These are phyloP conservation scores for Morone saxatilis DNA, from an alignment of 2,113 vertebrate species.

Conservation along the genomic window DNA sequence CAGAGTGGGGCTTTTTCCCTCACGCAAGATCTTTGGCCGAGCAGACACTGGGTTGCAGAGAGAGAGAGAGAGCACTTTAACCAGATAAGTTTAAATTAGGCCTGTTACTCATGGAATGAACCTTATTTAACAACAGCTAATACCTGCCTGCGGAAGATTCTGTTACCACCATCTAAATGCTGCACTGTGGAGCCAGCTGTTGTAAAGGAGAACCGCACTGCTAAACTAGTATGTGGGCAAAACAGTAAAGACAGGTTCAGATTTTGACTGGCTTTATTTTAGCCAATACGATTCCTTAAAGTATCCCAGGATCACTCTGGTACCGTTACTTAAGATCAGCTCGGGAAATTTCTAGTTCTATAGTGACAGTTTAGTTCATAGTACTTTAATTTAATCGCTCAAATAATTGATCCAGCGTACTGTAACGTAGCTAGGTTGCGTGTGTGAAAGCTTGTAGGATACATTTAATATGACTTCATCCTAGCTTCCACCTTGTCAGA, in stretches of 20 bases:
- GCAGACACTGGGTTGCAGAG: background rate
- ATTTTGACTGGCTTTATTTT: background rate
- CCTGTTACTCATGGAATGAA: background rate
- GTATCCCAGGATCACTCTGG: no score
- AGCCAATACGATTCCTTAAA: background rate
- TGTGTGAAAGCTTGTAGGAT: slow-evolving; percentile 15
- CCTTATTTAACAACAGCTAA: background rate
- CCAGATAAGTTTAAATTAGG: background rate
- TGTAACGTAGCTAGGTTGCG: background rate
- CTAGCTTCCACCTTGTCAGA: slow-evolving; percentile 5
- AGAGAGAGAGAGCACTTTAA: background rate
- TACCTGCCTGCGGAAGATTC: background rate
- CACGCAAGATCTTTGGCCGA: background rate
- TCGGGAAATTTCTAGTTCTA: background rate
- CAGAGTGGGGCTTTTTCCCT: background rate
- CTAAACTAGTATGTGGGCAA: background rate
- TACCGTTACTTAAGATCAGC: background rate
- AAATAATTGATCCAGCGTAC: background rate
- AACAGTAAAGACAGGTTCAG: background rate
- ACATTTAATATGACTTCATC: slow-evolving; percentile 18
- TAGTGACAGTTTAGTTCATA: background rate
- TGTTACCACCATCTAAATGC: background rate
- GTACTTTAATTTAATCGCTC: background rate
- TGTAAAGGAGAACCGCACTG: background rate
- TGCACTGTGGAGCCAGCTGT: background rate